phyloP scores from a whole-genome alignment of 2,797 vertebrate species.

The Pangasius krempfi region DNA sequence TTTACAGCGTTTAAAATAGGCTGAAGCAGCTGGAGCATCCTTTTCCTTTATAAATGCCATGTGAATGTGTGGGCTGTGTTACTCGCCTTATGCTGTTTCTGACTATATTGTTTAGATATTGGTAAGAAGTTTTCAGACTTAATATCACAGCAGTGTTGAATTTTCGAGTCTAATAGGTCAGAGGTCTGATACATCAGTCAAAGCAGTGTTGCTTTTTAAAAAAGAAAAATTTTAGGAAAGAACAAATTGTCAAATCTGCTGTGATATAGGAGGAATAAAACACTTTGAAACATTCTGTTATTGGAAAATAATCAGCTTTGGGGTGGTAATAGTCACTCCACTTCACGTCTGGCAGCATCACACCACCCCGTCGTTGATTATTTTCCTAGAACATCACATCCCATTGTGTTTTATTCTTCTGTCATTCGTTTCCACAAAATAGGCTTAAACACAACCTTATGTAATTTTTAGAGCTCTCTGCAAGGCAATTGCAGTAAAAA shows the following conservation, averaged over 20 bases:
- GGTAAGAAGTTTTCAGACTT: neutral
- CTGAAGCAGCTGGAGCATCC: conserved; percentile 31
- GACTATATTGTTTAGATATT: conserved; percentile 14
- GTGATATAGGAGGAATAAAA: neutral
- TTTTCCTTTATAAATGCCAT: neutral
- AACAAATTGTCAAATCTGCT: neutral
- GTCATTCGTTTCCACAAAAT: neutral
- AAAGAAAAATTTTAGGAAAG: too few relatives aligned
- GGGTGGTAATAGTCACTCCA: neutral
- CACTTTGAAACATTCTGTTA: neutral
- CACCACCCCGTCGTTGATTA: neutral
- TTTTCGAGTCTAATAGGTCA: neutral
- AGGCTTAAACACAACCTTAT: neutral
- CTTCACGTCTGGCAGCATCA: neutral
- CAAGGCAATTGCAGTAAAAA: neutral
- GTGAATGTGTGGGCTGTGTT: neutral
- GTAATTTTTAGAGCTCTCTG: neutral
- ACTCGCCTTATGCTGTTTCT: neutral
- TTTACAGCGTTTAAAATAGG: conserved; percentile 29
- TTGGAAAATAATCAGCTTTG: neutral
- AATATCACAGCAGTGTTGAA: too few relatives aligned
- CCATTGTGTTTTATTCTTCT: neutral
- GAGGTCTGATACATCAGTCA: neutral
- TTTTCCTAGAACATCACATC: neutral
- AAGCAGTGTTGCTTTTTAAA: neutral